A percentile compares a stretch with the other conserved stretches of the same genome.
Conservation (phyloP, 2,888 invertebrate species). For the Eupithecia insigniata region DNA sequence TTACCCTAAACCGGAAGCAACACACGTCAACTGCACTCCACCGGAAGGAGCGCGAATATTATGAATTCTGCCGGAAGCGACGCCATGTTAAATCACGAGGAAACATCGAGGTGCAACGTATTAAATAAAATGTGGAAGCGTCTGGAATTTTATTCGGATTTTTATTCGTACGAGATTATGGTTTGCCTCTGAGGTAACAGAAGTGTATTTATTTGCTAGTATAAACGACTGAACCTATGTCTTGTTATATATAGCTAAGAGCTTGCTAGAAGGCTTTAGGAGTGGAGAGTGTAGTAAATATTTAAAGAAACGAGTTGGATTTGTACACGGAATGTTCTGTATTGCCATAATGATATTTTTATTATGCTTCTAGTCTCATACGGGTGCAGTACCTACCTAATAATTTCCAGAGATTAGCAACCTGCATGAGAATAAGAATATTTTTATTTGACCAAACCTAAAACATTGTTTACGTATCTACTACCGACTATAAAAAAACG, state of each 20-base stretch:
- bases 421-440: too few relatives aligned
- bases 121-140: constrained; percentile 33
- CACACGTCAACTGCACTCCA: constrained; percentile 50
- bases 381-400: too few relatives aligned
- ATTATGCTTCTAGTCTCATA: too few relatives aligned
- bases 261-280: not conserved
- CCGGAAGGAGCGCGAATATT: constrained; percentile 58
- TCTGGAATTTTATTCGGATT: constrained; percentile 32
- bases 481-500: too few relatives aligned
- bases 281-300: not conserved
- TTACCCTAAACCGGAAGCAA: constrained; percentile 48
- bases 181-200: constrained; percentile 11
- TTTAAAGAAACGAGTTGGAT: not conserved
- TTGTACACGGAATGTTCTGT: not conserved
- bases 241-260: not conserved
- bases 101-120: constrained; percentile 47
- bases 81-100: constrained; percentile 59
- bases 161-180: constrained; percentile 15
- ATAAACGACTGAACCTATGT: too few relatives aligned
- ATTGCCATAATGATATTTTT: not conserved
- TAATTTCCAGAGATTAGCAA: too few relatives aligned
- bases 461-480: too few relatives aligned
- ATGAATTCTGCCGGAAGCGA: constrained; percentile 56
- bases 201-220: not conserved
- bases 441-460: too few relatives aligned